These are phyloP conservation scores for Hephaestus fuliginosus DNA, from an alignment of 2,797 vertebrate genomes.

Conservation along the genomic window DNA sequence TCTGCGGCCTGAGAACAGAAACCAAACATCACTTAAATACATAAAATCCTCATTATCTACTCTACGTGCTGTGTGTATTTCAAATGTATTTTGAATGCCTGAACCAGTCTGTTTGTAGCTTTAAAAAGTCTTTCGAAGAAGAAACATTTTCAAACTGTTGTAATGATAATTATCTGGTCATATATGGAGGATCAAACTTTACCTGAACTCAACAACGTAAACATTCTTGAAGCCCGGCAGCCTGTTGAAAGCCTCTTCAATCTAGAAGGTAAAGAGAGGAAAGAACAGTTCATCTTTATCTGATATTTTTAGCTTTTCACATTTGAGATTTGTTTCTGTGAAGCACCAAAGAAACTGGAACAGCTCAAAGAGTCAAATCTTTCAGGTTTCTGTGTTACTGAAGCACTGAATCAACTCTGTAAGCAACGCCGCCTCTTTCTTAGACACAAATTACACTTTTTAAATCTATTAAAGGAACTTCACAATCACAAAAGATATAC, in stretches of 20 bases:
- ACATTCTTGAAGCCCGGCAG: slow-evolving; percentile 92
- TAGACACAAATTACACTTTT: too few species aligned
- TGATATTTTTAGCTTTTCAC: background rate
- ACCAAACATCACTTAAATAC: background rate
- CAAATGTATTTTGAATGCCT: too few species aligned
- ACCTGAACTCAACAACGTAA: slow-evolving; percentile 91
- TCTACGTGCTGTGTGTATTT: too few species aligned
- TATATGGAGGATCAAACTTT: background rate
- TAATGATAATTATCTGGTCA: background rate
- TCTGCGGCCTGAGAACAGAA: slow-evolving; percentile 85
- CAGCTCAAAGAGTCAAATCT: background rate
- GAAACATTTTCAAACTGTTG: background rate
- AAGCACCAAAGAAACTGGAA: background rate
- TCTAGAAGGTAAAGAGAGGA: slow-evolving; percentile 74
- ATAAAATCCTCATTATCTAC: background rate
- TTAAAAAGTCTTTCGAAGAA: background rate
- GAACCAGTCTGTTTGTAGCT: too few species aligned
- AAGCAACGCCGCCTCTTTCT: too few species aligned
- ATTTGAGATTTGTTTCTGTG: background rate
- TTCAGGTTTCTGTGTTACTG: background rate
- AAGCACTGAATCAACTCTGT: background rate
- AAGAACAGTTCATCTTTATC: background rate
- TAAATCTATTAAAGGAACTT: too few species aligned
- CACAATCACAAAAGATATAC: too few species aligned
- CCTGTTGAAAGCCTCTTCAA: slow-evolving; percentile 88